Base-by-base conservation (phyloP, 2,113 vertebrate species). In the Sphaerodactylus townsendi region DNA sequence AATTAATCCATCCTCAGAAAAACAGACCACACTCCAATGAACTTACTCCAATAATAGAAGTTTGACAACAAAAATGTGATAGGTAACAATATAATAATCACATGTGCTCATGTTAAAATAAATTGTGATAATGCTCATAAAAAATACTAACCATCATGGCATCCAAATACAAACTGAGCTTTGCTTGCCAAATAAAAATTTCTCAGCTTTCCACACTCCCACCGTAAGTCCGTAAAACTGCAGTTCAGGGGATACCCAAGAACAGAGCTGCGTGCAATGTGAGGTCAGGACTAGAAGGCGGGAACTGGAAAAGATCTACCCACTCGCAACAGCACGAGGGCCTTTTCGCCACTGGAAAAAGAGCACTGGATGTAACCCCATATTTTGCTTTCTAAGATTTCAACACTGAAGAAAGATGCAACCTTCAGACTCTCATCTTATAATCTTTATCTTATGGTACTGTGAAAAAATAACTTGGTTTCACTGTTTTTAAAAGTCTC, bases 1-100 rank as follows among this genome's bases (percentile, higher is more conserved):
- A 89, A 85, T 82, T 79, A 2, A 3, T 77, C 41, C 46, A 74
- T 9, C 17, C 15, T 71, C 73, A n/a, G 10, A 41, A 89, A 85
- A 87, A 10, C 5, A 37, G 81, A 4, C 17, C 23, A 71, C 10
- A 25, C 25, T 41, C 39, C 33, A 46, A 82, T 59, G 33, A 8
- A 33, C 11, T 69, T 53, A 37, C 69, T 69, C 41, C 1, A 74
- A 35, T 75, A 48, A 50, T 37, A 37, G 48, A 76, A 53, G 23
- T 50, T 15, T 37, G 37, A 30, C 28, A 65, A n/a, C 17, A 19
- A 65, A 65, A 75, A 65, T 41, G 3, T 30, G 35, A 14, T 33
- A 82, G 5, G 17, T 50, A 7, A 23, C 13, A 21, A 14, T 62
- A 77, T 10, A 28, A 30, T 62, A 3, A 46, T 46, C 30, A 65